phyloP scores from a whole-genome alignment of 2,888 invertebrate genomes.

The Heliconius ismenius region DNA sequence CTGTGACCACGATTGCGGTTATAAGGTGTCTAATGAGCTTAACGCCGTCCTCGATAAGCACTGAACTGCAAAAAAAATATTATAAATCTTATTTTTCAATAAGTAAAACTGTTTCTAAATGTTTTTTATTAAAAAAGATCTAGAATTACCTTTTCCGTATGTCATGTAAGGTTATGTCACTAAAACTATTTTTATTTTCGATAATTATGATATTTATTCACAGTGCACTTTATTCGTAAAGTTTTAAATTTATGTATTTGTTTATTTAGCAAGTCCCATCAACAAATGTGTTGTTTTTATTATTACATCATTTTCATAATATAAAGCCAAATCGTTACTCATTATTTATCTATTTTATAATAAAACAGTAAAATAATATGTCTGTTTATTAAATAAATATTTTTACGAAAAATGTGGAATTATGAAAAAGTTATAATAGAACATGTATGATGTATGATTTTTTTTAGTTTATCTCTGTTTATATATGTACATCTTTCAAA shows the following conservation, averaged over 20 bases:
- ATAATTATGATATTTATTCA: neutral
- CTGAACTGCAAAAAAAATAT: constrained; percentile 56
- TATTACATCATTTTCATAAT: neutral
- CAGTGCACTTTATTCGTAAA: neutral
- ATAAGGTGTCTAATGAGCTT: constrained; percentile 73
- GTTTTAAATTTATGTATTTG: neutral
- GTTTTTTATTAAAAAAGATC: too few species aligned
- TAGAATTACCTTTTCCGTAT: neutral
- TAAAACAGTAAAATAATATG: neutral
- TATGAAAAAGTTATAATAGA: too few species aligned
- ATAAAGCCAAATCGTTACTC: neutral
- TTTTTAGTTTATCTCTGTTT: too few species aligned
- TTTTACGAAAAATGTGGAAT: too few species aligned
- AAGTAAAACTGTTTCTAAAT: neutral
- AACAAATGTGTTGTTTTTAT: neutral
- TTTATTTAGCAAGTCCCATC: neutral
- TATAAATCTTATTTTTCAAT: neutral
- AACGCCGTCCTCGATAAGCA: constrained; percentile 53
- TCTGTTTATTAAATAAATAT: too few species aligned
- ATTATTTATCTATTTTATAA: neutral
- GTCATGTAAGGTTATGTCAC: too few species aligned
- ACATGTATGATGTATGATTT: too few species aligned
- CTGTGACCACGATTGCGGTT: constrained; percentile 60
- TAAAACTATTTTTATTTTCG: neutral
- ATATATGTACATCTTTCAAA: too few species aligned